A percentile compares a stretch with the other conserved stretches of the same genome.
These are phyloP conservation scores for Parazoanthus darwini DNA, from an alignment of 92 coral and sea anemone genomes.

Conservation along the genomic window DNA sequence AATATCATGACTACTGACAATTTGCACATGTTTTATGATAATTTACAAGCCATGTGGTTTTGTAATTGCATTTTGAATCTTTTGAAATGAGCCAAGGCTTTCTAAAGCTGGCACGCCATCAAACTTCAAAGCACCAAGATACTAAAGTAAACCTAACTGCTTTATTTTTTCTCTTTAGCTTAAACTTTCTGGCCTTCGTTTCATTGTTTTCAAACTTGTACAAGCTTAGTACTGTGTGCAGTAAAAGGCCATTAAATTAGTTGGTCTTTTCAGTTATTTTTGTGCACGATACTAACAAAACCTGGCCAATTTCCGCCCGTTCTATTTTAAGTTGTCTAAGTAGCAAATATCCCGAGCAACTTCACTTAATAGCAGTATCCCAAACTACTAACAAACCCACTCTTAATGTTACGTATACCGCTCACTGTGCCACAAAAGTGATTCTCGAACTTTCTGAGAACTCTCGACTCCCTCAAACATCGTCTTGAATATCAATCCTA, in stretches of 20 bases:
- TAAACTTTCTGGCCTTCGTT: not conserved
- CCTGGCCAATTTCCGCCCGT: not conserved
- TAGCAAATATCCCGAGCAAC: not conserved
- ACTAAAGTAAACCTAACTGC: not conserved
- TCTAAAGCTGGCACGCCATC: conserved; percentile 22
- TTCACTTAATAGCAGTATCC: not conserved
- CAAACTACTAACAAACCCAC: not conserved
- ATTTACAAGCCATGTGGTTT: conserved; percentile 37
- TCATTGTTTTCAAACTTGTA: not conserved
- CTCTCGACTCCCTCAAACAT: not conserved
- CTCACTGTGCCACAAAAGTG: not conserved
- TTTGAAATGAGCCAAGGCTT: conserved; percentile 19
- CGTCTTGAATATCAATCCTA: not conserved
- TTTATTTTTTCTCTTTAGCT: not conserved
- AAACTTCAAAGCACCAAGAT: not conserved
- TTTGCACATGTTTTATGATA: conserved; percentile 43
- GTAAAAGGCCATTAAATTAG: conserved; percentile 25
- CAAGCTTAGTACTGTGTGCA: not conserved
- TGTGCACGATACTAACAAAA: conserved; percentile 26
- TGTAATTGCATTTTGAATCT: conserved; percentile 36
- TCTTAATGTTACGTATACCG: not conserved
- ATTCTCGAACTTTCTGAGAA: not conserved
- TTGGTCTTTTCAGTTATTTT: not conserved
- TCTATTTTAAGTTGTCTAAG: conserved; percentile 1
- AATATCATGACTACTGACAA: conserved; percentile 13